Evolutionary conservation across 2,113 vertebrate genomes (phyloP), one percentile per base, ranked within the genome.

Genomic region (Euleptes europaea): DNA sequence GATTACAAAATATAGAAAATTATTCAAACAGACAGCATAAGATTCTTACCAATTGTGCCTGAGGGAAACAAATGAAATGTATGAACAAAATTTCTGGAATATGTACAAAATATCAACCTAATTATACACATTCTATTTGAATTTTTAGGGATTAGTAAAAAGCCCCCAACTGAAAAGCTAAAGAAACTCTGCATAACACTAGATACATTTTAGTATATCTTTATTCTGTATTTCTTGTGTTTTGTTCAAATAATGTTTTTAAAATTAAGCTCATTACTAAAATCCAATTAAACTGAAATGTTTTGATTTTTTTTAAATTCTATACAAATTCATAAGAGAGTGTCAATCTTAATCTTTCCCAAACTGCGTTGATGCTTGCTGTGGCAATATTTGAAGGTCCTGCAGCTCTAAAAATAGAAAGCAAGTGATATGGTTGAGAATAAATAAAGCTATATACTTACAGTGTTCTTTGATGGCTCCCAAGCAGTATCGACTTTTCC

Each of bases 391-490:
- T 69, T 77, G 54, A 57, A 57, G 17, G 21, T 57, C 54, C 17
- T 57, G 17, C 17, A 57, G 54, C 47, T 79, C 51, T 83, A 47
- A 44, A 57, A 79, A 85, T 78, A 73, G 31, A 79, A 88, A 31
- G 0, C 66, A 93, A 88, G 40, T 31, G 47, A 88, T 47, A 88
- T 26, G 77, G 14, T 65, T 84, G 84, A n/a, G 89, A 93, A 91
- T 90, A 91, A 93, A 84, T 87, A 92, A 91, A 92, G 87, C 80
- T 87, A 73, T 93, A 92, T 90, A 95, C 94, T 94, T 97, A 99
- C 99, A 90, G 99, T 99, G 96, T 99, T 99, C 96, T 99, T 99
- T 90, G 98, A 99, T 72, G 98, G 98, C 92, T 99, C 98, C 98
- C 98, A 99, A 88, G 98, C 97, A 94, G 96, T 96, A 94, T 99